Base-by-base conservation (phyloP, 2,113 vertebrate species). In the Pogonocichla stellata region DNA sequence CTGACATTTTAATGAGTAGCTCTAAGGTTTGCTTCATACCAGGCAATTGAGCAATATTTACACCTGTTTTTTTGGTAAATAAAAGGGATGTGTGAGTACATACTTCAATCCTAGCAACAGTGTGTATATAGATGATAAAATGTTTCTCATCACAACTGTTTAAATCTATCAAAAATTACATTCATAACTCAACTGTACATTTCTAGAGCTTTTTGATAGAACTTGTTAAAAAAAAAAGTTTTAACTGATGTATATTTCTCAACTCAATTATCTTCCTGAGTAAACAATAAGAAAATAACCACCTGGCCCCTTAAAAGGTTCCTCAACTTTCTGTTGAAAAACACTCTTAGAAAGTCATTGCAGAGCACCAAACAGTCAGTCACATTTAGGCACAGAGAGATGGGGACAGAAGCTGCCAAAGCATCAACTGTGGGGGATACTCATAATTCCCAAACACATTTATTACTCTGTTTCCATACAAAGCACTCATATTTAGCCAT, bases 351-450 rank as follows among this genome's bases (percentile, higher is more conserved):
- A 19, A 67, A 79, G 64, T 74, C 31, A 19, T 28, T 48, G 25
- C 25, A 80, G 69, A 34, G 7, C 15, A 53, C 7, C 1, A 6
- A 33, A 31, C 0, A 7, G 3, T 8, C 0, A 0, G 33, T 18
- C 17, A 3, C 2, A 1, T 36, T 69, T 12, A 38, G 53, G 38
- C 3, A 7, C 11, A n/a, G 25, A 48, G 15, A 64, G 33, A 51
- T 14, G 33, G 18, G 6, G 12, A 43, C 13, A 26, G 8, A 31
- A 24, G 23, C 26, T 50, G n/a, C 18, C 15, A 19, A 12, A 67
- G 31, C 2, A 2, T 29, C 78, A 62, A 29, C 48, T 0, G 0
- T 28, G 8, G 18, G 34, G 28, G 23, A 31, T 3, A 2, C 18
- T 17, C 33, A 6, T 12, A 34, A 51, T 65, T 89, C 50, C 56